Conservation (phyloP, 2,888 invertebrate species). For the Melitaea athalia region DNA sequence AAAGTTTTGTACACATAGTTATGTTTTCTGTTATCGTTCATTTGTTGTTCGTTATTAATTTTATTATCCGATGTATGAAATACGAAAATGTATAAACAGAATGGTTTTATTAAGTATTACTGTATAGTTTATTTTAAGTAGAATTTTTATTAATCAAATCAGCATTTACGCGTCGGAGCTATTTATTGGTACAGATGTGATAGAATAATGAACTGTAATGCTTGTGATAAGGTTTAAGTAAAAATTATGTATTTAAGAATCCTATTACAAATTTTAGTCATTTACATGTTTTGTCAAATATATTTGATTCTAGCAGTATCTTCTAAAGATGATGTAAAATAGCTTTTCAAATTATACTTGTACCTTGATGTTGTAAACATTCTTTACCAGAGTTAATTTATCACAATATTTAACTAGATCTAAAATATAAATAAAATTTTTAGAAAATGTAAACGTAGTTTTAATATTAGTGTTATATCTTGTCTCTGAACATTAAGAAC, state of each 20-base stretch:
- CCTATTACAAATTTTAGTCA: conserved; percentile 10
- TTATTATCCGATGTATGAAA: conserved; percentile 33
- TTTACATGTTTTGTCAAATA: not conserved
- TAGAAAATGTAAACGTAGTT: conserved; percentile 27
- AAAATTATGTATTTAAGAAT: conserved; percentile 10
- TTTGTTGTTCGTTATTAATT: conserved; percentile 40
- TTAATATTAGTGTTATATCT: conserved; percentile 6
- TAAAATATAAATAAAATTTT: conserved; percentile 36
- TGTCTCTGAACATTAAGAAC: not conserved
- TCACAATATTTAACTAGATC: conserved; percentile 24
- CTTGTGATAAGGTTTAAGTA: conserved; percentile 21
- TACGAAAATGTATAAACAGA: conserved; percentile 43
- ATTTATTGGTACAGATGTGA: too few species aligned
- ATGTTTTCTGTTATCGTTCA: conserved; percentile 43
- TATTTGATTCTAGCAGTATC: not conserved
- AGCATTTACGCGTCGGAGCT: conserved; percentile 22
- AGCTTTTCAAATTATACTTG: conserved; percentile 1
- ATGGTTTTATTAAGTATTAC: conserved; percentile 46
- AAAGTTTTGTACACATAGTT: conserved; percentile 72
- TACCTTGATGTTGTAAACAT: conserved; percentile 2
- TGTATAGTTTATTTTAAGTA: conserved; percentile 55
- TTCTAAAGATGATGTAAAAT: not conserved
- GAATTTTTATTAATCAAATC: conserved; percentile 48
- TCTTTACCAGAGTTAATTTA: conserved; percentile 27
- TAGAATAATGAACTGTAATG: not conserved